Evolutionary conservation across 2,113 vertebrate species (phyloP), one percentile per base, ranked within the genome.

Genomic region (Cichladusa arquata): DNA sequence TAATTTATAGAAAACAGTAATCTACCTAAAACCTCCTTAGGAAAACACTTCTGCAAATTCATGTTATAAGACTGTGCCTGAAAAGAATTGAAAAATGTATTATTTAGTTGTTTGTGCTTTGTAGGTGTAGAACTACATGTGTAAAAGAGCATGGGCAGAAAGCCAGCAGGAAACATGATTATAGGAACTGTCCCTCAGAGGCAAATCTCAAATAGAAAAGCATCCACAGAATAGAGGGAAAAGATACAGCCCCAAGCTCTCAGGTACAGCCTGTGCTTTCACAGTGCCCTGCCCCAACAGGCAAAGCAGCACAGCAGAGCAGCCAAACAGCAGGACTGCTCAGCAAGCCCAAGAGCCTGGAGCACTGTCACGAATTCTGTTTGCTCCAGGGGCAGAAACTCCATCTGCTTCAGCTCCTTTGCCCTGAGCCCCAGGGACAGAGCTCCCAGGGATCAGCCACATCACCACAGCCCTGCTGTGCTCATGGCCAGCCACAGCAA

Each of bases 1-100:
- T 93, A 81, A 88, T 92, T 90, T 91, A 53, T 50, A 77, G 48
- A 78, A 96, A 95, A 80, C 14, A 56, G 76, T 81, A 88, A 93
- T 96, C 84, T 83, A 88, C 79, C 74, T 86, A 84, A 96, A 92
- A 48, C 31, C 44, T 73, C 56, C 25, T 66, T 56, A 86, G 80
- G 44, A 90, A 88, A 96, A 88, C 56, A 64, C 12, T 88, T 77
- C 36, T 83, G 48, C 44, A 82, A 82, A 92, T 79, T 54, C 44
- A 33, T 54, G 10, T 65, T 25, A 15, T 51, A 57, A 69, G 65
- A 38, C 23, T 42, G 28, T 23, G 51, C 61, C 56, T 15, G 11
- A 56, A 70, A 90, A 94, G 33, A 70, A 45, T 50, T 29, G 42
- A 31, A 85, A 91, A 92, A 47, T 31, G 3, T 16, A 61, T 72